Base-by-base conservation (phyloP, 2,888 invertebrate species). In the Nysson spinosus region DNA sequence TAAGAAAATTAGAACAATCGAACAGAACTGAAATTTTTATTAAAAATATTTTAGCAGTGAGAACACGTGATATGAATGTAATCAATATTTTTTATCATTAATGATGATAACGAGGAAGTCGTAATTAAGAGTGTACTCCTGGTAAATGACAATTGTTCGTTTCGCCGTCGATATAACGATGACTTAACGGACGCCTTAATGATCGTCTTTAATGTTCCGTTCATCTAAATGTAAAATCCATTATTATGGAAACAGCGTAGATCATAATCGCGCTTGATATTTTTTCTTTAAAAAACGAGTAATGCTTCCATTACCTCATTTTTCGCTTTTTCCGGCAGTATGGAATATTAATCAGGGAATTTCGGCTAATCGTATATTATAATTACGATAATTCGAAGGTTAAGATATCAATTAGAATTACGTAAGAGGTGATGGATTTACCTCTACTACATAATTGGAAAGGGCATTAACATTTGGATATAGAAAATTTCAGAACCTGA, bases 301-400 rank as follows among this genome's bases (percentile, higher is more conserved):
- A 35, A 35, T 37, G 34, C 19, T 28, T 35, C 30, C 37, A n/a
- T n/a, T n/a, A n/a, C n/a, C n/a, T n/a, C n/a, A n/a, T n/a, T n/a
- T n/a, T n/a, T n/a, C n/a, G n/a, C n/a, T n/a, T 20, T 11, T 6
- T 24, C 22, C 28, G 28, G 42, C 9, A 1, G 30, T 4, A 7
- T 37, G 49, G 39, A 40, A 63, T 63, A 44, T 49, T 50, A 50
- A 65, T 65, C 54, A 65, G 55, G 44, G 63, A 55, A 63, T 49
- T 55, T 54, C 14, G 63, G 64, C 44, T 65, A 65, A 65, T 65
- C 50, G 63, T 44, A 32, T 39, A 20, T 26, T 26, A 39, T 55
- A 44, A 55, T 65, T 65, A 63, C 20, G 30, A 40, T 55, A 62
- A 63, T 55, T 63, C 54, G 44, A 40, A 50, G 50, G 54, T 54